Evolutionary conservation across 2,797 vertebrate genomes (phyloP), one percentile per base, ranked within the genome.

Genomic region (Coregonus sp.): DNA sequence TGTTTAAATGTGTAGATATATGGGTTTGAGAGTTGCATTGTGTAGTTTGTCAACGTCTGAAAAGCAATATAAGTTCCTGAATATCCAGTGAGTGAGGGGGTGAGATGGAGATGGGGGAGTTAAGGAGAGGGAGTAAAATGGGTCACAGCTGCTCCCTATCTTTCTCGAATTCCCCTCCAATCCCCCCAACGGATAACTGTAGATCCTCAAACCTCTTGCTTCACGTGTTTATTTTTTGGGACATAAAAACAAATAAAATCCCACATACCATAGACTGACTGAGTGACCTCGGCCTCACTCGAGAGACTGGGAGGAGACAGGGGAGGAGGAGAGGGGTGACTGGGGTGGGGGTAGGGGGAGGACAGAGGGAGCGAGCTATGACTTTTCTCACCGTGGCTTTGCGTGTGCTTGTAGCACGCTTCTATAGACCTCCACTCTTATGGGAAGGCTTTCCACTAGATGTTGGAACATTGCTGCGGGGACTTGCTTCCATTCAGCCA

Each of bases 81-180:
- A 79, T 75, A 84, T 80, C 73, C 81, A 82, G 81, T 11, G 9
- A 31, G 65, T n/a, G 76, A 87, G 69, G 54, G 74, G 79, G 65
- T 33, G 29, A 65, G n/a, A 15, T 35, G 16, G 29, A 66, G 5
- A 15, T n/a, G 18, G 54, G 52, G 25, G 74, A 66, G 63, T 75
- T 65, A 75, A 85, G 52, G 66, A 70, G 67, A 75, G 70, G 79
- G 74, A 84, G 65, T 35, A 82, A 91, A 91, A 84, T 91, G 89
- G 91, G 90, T 89, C 91, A 90, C 91, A 92, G 89, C 90, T 92
- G 91, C 86, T 89, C 87, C 86, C 80, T 70, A 87, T 90, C 82
- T 86, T 78, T 82, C 77, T 75, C 70, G 59, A 51, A 69, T 47
- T 3, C 35, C 77, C 67, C 73, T 84, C 70, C 20, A 25, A 25